phyloP scores from a whole-genome alignment of 2,113 vertebrate genomes.

The Leucosticte australis region DNA sequence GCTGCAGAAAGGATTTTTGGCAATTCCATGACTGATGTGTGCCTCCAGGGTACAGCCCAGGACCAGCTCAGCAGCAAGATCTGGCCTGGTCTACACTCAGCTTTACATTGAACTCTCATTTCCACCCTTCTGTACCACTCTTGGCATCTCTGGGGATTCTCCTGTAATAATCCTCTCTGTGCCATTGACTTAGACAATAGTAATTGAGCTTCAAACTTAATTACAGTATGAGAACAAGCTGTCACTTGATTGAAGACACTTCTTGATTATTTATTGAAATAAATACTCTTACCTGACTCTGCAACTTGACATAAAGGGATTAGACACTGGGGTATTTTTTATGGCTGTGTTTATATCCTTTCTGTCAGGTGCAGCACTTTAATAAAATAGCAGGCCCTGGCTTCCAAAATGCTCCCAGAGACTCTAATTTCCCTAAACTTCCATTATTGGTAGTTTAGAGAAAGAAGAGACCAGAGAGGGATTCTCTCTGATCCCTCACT shows the following conservation, averaged over 20 bases:
- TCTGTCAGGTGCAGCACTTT: background rate
- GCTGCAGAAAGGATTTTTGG: background rate
- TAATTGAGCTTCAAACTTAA: conserved; percentile 57
- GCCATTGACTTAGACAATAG: background rate
- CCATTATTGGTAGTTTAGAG: background rate
- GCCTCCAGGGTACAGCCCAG: background rate
- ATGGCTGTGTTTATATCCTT: background rate
- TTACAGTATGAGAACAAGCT: background rate
- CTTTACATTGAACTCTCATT: background rate
- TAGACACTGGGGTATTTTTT: background rate
- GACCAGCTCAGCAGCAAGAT: background rate
- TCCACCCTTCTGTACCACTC: background rate
- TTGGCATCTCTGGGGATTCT: background rate
- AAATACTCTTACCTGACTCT: background rate
- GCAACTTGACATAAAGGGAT: background rate
- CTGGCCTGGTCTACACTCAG: background rate
- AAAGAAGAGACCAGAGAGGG: background rate
- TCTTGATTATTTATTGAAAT: conserved; percentile 43
- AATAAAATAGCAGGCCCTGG: background rate
- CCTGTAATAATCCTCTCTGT: conserved; percentile 6
- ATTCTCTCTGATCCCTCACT: background rate
- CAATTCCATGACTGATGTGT: background rate
- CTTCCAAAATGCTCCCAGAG: background rate
- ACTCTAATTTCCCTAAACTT: background rate
- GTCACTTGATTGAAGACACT: conserved; percentile 3